These are phyloP conservation scores for Amblyraja radiata DNA, from an alignment of 2,797 vertebrate genomes.

Conservation along the genomic window DNA sequence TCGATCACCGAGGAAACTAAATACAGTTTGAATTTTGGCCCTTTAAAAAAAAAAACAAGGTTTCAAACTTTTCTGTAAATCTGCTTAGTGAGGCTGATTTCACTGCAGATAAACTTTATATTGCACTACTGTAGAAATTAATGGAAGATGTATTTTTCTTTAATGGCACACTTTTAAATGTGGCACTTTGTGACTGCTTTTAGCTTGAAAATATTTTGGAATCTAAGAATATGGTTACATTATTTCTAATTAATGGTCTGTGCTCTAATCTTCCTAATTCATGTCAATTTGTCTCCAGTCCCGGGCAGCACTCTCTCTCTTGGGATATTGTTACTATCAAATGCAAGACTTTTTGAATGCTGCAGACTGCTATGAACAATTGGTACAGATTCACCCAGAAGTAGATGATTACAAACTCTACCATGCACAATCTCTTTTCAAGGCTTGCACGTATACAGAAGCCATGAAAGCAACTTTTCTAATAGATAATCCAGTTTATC, in stretches of 20 bases:
- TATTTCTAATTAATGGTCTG: neutral
- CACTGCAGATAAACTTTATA: too few species aligned
- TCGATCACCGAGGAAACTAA: too few species aligned
- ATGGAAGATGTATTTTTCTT: neutral
- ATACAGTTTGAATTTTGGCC: too few species aligned
- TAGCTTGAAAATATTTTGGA: neutral
- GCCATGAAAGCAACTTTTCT: slow-evolving; percentile 73
- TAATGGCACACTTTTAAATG: neutral
- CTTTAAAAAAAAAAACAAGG: too few species aligned
- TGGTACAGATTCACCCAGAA: slow-evolving; percentile 77
- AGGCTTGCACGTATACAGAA: slow-evolving; percentile 75
- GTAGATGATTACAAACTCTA: slow-evolving; percentile 82
- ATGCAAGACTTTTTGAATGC: slow-evolving; percentile 82
- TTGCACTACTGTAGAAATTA: neutral
- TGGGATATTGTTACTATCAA: slow-evolving; percentile 88
- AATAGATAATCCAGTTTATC: slow-evolving; percentile 69
- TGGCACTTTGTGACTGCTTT: neutral
- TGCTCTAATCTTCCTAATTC: neutral
- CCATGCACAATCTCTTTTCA: slow-evolving; percentile 83
- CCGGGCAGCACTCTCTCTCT: slow-evolving; percentile 78
- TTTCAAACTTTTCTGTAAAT: too few species aligned
- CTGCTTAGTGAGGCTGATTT: too few species aligned
- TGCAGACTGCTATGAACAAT: slow-evolving; percentile 87
- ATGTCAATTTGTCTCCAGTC: slow-evolving; percentile 56
- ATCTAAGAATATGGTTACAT: neutral